A percentile compares a stretch with the other conserved stretches of the same genome.
Conservation (phyloP, 2,113 vertebrate genomes). For the Pteruthius melanotis region DNA sequence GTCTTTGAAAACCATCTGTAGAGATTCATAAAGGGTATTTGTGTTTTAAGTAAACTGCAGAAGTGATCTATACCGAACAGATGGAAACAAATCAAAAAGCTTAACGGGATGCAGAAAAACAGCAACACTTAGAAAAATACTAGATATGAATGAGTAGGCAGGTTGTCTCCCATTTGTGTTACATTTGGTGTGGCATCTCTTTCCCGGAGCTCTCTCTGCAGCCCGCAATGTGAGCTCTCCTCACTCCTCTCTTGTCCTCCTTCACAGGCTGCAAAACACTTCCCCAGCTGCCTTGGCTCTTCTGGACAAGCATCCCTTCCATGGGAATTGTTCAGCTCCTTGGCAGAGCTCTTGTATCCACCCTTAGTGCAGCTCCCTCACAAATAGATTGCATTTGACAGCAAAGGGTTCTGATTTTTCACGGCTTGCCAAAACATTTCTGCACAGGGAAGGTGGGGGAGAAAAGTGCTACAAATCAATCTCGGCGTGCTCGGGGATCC, state of each 20-base stretch:
- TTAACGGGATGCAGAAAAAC: conserved; percentile 61
- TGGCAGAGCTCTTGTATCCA: not conserved
- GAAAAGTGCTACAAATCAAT: conserved; percentile 33
- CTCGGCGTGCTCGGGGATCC: not conserved
- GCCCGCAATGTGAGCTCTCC: not conserved
- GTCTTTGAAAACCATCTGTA: conserved; percentile 71
- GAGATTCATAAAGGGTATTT: conserved; percentile 69
- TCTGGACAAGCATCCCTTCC: not conserved
- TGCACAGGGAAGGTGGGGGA: conserved; percentile 1
- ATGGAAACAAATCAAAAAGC: conserved; percentile 73
- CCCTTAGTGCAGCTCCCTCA: not conserved
- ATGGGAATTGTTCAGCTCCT: not conserved
- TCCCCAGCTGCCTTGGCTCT: fast-evolving
- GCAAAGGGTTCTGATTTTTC: conserved; percentile 25
- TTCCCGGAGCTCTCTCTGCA: not conserved
- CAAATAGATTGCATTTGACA: conserved; percentile 1
- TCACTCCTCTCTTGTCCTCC: fast-evolving
- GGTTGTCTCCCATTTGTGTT: conserved; percentile 22
- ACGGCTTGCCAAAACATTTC: conserved; percentile 38
- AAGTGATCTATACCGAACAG: conserved; percentile 68
- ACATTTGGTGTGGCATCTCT: not conserved
- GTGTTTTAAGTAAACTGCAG: conserved; percentile 71
- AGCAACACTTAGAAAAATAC: conserved; percentile 52
- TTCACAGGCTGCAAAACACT: not conserved
- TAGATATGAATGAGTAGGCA: conserved; percentile 36